Evolutionary conservation across 2,888 invertebrate genomes (phyloP).

Genomic region (Miltochrista miniata): DNA sequence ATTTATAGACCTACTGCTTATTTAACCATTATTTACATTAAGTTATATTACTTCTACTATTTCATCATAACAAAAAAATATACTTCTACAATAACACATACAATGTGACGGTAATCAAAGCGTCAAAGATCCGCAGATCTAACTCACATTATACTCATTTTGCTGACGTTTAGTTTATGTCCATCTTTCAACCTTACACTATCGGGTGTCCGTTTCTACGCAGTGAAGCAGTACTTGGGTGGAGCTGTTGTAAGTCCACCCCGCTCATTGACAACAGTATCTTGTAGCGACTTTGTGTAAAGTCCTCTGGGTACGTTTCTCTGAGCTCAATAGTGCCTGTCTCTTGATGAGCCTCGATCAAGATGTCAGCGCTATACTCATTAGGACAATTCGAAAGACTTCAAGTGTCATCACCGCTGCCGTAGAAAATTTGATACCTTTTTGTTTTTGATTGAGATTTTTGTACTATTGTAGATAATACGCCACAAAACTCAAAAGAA

Average conservation of each 20-base stretch:
- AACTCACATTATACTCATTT: conserved; percentile 5
- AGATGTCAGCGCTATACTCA: background rate
- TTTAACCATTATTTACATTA: too few species aligned
- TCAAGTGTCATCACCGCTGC: background rate
- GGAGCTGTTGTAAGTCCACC: conserved; percentile 9
- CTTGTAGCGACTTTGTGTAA: background rate
- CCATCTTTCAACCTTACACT: background rate
- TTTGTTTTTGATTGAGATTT: too few species aligned
- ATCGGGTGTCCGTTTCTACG: conserved; percentile 14
- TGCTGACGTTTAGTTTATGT: background rate
- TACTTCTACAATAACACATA: background rate
- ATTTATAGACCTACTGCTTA: background rate
- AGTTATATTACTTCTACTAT: too few species aligned
- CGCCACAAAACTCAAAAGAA: too few species aligned
- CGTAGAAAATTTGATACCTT: conserved; percentile 8
- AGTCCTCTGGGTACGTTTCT: background rate
- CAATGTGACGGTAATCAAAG: background rate
- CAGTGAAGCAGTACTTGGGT: conserved; percentile 6
- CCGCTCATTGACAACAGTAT: background rate
- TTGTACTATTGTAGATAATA: too few species aligned
- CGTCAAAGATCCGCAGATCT: background rate
- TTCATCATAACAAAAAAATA: background rate
- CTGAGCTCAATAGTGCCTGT: conserved; percentile 2
- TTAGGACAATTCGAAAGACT: background rate
- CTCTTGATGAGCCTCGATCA: background rate